These are phyloP conservation scores for Indri indri DNA, from an alignment of 2,113 vertebrate species.

Conservation along the genomic window DNA sequence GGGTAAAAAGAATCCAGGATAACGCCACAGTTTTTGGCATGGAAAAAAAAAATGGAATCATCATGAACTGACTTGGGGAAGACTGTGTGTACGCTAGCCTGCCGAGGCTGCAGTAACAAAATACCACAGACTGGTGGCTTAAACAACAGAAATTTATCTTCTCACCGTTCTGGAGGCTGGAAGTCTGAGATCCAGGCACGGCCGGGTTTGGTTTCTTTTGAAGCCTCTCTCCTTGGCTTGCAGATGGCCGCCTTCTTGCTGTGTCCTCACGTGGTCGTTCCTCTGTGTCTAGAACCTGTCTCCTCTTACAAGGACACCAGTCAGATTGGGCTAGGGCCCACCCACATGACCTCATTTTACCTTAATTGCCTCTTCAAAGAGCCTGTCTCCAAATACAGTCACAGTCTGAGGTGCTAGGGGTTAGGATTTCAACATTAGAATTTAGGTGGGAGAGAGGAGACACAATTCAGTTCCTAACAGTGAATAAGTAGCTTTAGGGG, in stretches of 20 bases:
- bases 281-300: neutral
- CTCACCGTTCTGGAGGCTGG: neutral
- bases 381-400: neutral
- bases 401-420: neutral
- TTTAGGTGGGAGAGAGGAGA: accelerated
- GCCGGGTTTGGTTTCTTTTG: neutral
- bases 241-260: neutral
- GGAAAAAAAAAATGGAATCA: neutral
- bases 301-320: neutral
- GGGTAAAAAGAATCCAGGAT: neutral
- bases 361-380: neutral
- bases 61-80: neutral
- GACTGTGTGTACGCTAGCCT: too few relatives aligned
- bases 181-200: neutral
- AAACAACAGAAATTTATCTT: neutral
- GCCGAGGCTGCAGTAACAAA: neutral
- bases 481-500: neutral
- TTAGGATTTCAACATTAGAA: neutral
- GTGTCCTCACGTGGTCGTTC: neutral
- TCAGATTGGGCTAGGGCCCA: neutral
- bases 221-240: neutral
- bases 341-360: neutral
- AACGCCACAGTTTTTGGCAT: neutral
- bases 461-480: neutral
- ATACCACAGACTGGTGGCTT: neutral